Base-by-base conservation (phyloP, 2,797 vertebrate species). In the Sus cebifrons region DNA sequence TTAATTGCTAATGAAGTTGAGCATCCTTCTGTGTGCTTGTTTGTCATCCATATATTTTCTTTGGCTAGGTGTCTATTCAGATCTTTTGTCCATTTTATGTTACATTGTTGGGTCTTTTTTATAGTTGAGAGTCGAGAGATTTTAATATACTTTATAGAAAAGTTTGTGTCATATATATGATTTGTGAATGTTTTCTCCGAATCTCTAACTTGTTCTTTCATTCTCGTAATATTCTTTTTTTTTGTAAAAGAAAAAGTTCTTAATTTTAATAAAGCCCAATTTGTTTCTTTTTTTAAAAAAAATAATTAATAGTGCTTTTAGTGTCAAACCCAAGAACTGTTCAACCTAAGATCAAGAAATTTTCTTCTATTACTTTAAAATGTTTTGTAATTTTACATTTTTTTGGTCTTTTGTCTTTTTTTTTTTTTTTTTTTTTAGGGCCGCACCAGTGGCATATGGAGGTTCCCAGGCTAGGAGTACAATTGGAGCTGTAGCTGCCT, bases 181-280 rank as follows among this genome's bases (percentile, higher is more conserved):
- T 77, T 91, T 94, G 54, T 84, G 70, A 87, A 71, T 77, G 36
- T 79, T 65, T 85, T 91, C 17, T 82, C 36, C 32, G 29, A 49
- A 10, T 32, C 23, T 77, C 87, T 40, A 77, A 7, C 10, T 89
- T 40, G 10, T 86, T 60, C 49, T 74, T 62, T 85, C 27, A 64
- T 92, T 68, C 40, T 89, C 10, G 68, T 54, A 32, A 62, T 15
- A 86, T 40, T 82, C 7, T 60, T 70, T 93, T 87, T 86, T 58
- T 75, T 21, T 13, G 23, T 9, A 77, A 18, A 83, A 27, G 64
- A 52, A 77, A 83, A 71, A 17, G 11, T 15, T 71, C 74, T 91
- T 79, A 74, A 84, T 78, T 65, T 86, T 94, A 56, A 85, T 91
- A 64, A 88, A 78, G 18, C 16, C 6, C 7, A 81, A 4, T 75